A percentile compares a stretch with the other conserved stretches of the same genome.
phyloP scores from a whole-genome alignment of 2,797 vertebrate genomes.

The Vipera ursinii region DNA sequence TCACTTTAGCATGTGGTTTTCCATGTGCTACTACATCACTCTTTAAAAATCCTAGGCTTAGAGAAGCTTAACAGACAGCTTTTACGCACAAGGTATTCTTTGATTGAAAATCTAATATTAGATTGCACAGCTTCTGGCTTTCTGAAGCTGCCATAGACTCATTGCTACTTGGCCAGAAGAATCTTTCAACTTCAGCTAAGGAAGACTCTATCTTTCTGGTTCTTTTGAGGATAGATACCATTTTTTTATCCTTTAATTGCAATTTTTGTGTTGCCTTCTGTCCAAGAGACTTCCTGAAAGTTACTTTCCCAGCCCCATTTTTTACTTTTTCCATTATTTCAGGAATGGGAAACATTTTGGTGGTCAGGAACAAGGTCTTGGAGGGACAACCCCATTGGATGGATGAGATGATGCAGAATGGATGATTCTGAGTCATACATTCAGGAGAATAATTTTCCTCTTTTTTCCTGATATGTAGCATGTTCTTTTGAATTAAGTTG shows the following conservation, averaged over 20 bases:
- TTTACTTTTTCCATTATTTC: slow-evolving; percentile 41
- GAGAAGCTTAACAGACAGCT: neutral
- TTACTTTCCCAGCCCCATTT: neutral
- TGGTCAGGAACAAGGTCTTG: neutral
- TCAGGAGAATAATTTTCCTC: neutral
- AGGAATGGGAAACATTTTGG: neutral
- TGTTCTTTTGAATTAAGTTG: neutral
- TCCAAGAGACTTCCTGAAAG: slow-evolving; percentile 14
- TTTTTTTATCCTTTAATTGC: slow-evolving; percentile 26
- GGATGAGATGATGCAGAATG: neutral
- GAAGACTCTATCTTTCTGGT: neutral
- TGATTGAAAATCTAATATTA: neutral
- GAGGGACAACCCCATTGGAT: neutral
- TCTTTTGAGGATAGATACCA: slow-evolving; percentile 11
- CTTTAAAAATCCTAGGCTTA: neutral
- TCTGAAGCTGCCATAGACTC: slow-evolving; percentile 9
- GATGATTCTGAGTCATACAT: neutral
- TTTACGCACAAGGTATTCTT: fast-evolving
- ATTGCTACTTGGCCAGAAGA: slow-evolving; percentile 25
- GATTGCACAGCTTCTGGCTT: neutral
- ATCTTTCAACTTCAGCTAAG: slow-evolving; percentile 27
- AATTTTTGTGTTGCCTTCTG: slow-evolving; percentile 45
- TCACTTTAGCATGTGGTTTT: neutral
- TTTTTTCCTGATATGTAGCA: neutral
- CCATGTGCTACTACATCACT: neutral